phyloP scores from a whole-genome alignment of 2,888 invertebrate genomes.

The Drosophila austrosaltans region DNA sequence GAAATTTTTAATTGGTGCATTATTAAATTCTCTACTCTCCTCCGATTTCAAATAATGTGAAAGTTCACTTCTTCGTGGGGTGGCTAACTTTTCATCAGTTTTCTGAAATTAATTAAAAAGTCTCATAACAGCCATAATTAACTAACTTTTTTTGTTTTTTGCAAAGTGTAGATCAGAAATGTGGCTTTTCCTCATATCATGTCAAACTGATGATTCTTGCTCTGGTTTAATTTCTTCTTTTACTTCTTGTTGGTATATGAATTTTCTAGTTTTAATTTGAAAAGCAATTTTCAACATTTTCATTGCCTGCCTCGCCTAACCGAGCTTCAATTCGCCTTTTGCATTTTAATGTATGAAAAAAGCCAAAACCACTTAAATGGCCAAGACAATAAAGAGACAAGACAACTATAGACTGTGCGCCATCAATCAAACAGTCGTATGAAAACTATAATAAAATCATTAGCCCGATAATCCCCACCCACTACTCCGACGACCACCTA shows the following conservation, averaged over 20 bases:
- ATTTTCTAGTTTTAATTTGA: conserved; percentile 45
- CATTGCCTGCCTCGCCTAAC: conserved; percentile 25
- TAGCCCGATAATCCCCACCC: conserved; percentile 73
- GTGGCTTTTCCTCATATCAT: neutral
- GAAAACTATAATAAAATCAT: conserved; percentile 77
- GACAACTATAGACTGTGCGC: conserved; percentile 17
- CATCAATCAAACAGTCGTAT: conserved; percentile 69
- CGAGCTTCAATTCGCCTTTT: conserved; percentile 60
- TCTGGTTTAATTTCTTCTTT: neutral
- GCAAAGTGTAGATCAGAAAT: neutral
- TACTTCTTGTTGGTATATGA: neutral
- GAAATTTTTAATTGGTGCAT: too few species aligned
- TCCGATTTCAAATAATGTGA: neutral
- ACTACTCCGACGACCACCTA: conserved; percentile 49
- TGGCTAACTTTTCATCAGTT: neutral
- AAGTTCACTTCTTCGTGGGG: neutral
- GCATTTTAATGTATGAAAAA: conserved; percentile 40
- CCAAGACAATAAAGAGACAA: conserved; percentile 6
- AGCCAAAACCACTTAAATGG: conserved; percentile 56
- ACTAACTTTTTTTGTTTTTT: neutral
- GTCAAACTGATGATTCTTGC: neutral
- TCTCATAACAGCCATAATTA: neutral
- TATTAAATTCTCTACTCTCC: neutral
- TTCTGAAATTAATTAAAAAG: neutral
- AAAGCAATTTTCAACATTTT: conserved; percentile 30